phyloP scores from a whole-genome alignment of 2,888 invertebrate species.

The Tuta absoluta region DNA sequence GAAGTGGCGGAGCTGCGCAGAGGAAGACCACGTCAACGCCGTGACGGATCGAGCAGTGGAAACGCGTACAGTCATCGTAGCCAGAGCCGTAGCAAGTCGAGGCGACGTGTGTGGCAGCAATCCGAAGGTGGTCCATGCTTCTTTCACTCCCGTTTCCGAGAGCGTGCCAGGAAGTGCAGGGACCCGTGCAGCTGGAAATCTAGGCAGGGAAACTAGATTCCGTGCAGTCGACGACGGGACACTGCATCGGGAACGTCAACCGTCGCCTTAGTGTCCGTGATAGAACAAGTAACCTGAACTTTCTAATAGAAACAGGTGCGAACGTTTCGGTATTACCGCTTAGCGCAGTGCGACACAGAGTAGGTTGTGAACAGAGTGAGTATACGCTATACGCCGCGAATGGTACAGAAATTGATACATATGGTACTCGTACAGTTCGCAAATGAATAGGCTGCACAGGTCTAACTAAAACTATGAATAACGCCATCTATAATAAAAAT shows the following conservation, averaged over 20 bases:
- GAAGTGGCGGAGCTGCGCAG: background rate
- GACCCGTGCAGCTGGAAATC: constrained; percentile 33
- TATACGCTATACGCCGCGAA: constrained; percentile 37
- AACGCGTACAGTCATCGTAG: background rate
- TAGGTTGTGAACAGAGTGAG: background rate
- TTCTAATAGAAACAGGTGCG: constrained; percentile 35
- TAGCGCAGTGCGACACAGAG: background rate
- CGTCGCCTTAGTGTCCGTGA: constrained; percentile 34
- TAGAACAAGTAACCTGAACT: constrained; percentile 19
- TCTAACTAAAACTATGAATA: too few species aligned
- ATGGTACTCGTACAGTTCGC: constrained; percentile 29
- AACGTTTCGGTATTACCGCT: constrained; percentile 27
- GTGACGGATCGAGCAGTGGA: background rate
- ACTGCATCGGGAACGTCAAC: background rate
- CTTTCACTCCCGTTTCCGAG: constrained; percentile 32
- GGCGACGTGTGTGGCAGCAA: constrained; percentile 10
- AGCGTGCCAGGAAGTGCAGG: constrained; percentile 27
- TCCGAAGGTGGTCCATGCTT: constrained; percentile 31
- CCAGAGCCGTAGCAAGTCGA: background rate
- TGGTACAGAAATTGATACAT: constrained; percentile 13
- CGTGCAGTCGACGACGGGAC: constrained; percentile 28
- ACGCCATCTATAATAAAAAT: too few species aligned
- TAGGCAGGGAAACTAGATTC: constrained; percentile 14
- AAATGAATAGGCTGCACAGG: too few species aligned
- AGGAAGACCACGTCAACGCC: background rate